Evolutionary conservation across 2,797 vertebrate species (phyloP).

Genomic region (Gallinago stenura): DNA sequence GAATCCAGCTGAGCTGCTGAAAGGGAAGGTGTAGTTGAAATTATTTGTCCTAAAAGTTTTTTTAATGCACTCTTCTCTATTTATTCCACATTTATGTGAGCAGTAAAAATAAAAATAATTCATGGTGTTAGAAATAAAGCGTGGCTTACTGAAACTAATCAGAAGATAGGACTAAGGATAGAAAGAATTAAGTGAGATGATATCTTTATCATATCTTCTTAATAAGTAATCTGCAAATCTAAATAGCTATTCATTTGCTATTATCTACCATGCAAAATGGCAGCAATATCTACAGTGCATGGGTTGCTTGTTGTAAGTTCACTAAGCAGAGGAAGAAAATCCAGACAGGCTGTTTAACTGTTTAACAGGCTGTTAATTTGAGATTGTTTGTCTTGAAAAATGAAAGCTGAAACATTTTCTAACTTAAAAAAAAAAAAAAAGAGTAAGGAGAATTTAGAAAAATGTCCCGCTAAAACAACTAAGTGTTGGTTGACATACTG

Average conservation of each 20-base stretch:
- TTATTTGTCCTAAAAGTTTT: background rate
- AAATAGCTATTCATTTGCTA: constrained; percentile 53
- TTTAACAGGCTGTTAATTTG: background rate
- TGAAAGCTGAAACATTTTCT: background rate
- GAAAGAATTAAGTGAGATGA: constrained; percentile 56
- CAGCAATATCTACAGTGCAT: background rate
- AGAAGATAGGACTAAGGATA: constrained; percentile 36
- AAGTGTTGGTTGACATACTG: background rate
- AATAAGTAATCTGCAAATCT: constrained; percentile 58
- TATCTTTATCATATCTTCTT: constrained; percentile 62
- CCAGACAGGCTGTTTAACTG: background rate
- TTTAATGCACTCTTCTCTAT: background rate
- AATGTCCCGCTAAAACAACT: background rate
- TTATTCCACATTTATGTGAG: background rate
- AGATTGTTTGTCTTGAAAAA: background rate
- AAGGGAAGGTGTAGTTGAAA: background rate
- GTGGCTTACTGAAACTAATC: constrained; percentile 38
- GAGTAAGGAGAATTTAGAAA: background rate
- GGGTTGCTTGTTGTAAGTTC: background rate
- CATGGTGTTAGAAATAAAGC: background rate
- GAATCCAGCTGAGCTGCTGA: background rate
- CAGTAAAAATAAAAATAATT: background rate
- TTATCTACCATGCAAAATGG: constrained; percentile 41
- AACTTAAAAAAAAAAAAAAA: background rate
- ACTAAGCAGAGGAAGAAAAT: background rate